Conservation (phyloP, 2,888 invertebrate species). For the Chorisops tibialis region DNA sequence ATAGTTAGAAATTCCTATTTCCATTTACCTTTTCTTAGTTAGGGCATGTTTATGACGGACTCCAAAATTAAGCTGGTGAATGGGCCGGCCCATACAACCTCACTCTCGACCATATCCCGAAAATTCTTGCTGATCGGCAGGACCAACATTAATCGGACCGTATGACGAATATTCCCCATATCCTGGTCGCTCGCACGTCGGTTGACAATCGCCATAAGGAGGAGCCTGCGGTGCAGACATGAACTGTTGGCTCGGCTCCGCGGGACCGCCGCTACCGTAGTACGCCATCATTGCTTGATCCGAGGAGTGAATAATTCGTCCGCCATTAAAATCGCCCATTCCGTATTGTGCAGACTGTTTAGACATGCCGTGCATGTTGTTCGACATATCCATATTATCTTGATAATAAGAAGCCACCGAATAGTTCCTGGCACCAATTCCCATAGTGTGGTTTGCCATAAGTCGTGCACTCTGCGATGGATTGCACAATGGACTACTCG, state of each 20-base stretch:
- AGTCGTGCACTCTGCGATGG: not conserved
- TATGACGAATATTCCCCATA: not conserved
- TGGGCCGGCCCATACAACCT: no score
- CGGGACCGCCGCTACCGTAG: not conserved
- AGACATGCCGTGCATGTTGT: not conserved
- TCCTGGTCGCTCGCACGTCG: not conserved
- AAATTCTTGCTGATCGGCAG: no score
- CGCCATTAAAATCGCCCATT: slow-evolving; percentile 5
- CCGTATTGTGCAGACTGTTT: not conserved
- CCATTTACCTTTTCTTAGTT: no score
- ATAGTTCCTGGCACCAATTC: not conserved
- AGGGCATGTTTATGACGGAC: no score
- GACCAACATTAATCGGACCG: not conserved
- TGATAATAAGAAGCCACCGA: not conserved
- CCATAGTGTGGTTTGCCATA: not conserved
- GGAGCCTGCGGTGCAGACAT: not conserved
- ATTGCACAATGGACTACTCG: not conserved
- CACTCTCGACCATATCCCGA: no score
- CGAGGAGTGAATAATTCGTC: not conserved
- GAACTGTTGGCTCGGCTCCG: not conserved
- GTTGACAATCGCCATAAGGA: not conserved
- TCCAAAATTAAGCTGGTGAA: no score
- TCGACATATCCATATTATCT: not conserved
- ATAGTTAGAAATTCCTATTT: no score
- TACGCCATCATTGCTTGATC: not conserved